Conservation (phyloP, 1,140 invertebrate species). For the Epicauta chinensis region DNA sequence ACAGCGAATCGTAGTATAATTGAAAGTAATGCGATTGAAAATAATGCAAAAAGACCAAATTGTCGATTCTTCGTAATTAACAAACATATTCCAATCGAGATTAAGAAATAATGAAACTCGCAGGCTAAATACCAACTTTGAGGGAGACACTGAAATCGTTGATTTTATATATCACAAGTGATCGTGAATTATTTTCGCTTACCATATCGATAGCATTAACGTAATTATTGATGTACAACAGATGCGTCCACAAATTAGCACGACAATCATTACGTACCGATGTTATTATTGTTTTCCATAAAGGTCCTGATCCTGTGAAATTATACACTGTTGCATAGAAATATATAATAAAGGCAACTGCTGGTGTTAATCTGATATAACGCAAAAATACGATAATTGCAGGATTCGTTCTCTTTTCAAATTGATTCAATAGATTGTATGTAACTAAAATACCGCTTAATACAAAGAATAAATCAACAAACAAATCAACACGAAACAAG, state of each 20-base stretch:
- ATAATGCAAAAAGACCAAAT: slow-evolving; percentile 25
- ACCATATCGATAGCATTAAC: slow-evolving; percentile 42
- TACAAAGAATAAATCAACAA: slow-evolving; percentile 60
- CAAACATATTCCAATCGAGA: slow-evolving; percentile 52
- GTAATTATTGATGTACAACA: slow-evolving; percentile 56
- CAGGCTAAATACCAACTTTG: slow-evolving; percentile 71
- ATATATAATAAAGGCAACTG: slow-evolving; percentile 36
- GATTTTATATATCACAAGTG: not conserved
- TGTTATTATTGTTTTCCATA: slow-evolving; percentile 36
- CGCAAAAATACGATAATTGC: slow-evolving; percentile 46
- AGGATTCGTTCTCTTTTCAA: slow-evolving; percentile 42
- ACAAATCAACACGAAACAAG: slow-evolving; percentile 52
- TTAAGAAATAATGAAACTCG: slow-evolving; percentile 68
- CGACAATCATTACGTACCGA: slow-evolving; percentile 34
- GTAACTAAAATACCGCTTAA: slow-evolving; percentile 52
- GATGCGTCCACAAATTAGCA: slow-evolving; percentile 47
- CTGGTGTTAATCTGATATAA: slow-evolving; percentile 44
- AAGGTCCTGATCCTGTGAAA: slow-evolving; percentile 32
- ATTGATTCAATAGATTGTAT: slow-evolving; percentile 47
- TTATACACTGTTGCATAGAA: slow-evolving; percentile 36
- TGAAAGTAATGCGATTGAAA: slow-evolving; percentile 27
- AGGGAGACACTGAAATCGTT: slow-evolving; percentile 63
- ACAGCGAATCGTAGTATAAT: slow-evolving; percentile 43
- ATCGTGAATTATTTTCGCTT: slow-evolving; percentile 16
- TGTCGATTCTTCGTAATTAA: slow-evolving; percentile 43